Conservation (phyloP, 1,140 invertebrate species). For the Trichoplusia ni region DNA sequence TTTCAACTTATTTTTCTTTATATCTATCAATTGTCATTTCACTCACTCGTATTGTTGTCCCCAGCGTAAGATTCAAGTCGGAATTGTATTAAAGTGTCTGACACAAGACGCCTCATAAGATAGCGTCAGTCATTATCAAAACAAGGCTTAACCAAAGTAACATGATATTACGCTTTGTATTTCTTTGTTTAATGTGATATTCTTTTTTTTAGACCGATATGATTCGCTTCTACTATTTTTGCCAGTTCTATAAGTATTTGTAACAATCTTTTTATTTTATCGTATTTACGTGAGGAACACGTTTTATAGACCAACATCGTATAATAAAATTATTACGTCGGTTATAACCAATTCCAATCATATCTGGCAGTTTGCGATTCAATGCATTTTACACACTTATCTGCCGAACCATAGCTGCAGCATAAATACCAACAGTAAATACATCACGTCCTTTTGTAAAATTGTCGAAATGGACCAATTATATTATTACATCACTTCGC, state of each 20-base stretch:
- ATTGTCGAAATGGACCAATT: constrained; percentile 1
- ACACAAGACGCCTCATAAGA: background rate
- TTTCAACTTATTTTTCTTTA: background rate
- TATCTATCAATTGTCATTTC: too few relatives aligned
- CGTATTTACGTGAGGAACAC: constrained; percentile 5
- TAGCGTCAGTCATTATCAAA: background rate
- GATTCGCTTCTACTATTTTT: too few relatives aligned
- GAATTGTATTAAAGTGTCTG: background rate
- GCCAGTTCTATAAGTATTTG: constrained; percentile 1
- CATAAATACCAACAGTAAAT: background rate
- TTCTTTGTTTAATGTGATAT: background rate
- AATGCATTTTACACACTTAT: constrained; percentile 23
- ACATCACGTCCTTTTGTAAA: background rate
- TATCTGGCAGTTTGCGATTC: constrained; percentile 23
- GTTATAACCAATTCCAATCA: background rate
- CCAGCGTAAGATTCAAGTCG: too few relatives aligned
- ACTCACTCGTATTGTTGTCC: too few relatives aligned
- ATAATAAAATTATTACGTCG: background rate
- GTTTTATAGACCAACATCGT: background rate
- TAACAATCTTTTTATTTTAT: constrained; percentile 16
- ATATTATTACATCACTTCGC: background rate
- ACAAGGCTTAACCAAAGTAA: background rate
- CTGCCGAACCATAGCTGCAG: constrained; percentile 1
- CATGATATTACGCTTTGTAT: background rate
- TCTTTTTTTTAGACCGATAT: constrained; percentile 13